Percentiles rank a stretch among this genome's conserved stretches.
These are phyloP conservation scores for Oscheius sp. DNA, from an alignment of 2,888 invertebrate species.

Conservation along the genomic window DNA sequence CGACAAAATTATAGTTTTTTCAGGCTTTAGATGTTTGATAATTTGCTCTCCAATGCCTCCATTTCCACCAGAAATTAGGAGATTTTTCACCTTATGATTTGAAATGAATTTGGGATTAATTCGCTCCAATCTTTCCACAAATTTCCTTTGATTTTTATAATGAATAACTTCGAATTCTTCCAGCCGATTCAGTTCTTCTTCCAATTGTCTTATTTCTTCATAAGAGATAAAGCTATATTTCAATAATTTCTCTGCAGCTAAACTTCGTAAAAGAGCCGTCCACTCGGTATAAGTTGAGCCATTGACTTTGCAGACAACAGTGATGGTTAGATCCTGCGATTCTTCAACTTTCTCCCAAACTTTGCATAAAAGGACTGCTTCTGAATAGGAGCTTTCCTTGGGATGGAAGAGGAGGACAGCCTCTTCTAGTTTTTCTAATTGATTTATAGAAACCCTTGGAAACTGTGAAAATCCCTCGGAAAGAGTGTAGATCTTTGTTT, in stretches of 20 bases:
- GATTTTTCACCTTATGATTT: neutral
- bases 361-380: slow-evolving; percentile 23
- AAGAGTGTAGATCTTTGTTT: neutral
- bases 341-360: slow-evolving; percentile 36
- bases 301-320: slow-evolving; percentile 36
- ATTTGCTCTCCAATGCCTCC: slow-evolving; percentile 58
- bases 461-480: no score
- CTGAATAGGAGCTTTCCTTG: neutral
- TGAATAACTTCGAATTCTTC: slow-evolving; percentile 40
- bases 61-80: slow-evolving; percentile 55
- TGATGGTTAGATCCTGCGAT: slow-evolving; percentile 2
- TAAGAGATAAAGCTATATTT: slow-evolving; percentile 43
- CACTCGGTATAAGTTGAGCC: slow-evolving; percentile 42
- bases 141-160: slow-evolving; percentile 33
- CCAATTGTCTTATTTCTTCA: slow-evolving; percentile 32
- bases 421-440: no score
- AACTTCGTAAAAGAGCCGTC: slow-evolving; percentile 42
- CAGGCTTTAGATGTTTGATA: slow-evolving; percentile 32
- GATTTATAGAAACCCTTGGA: no score
- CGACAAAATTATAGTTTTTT: neutral
- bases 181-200: slow-evolving; percentile 27
- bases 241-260: slow-evolving; percentile 45
- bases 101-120: neutral
- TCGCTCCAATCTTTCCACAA: slow-evolving; percentile 37
- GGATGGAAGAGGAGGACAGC: neutral